phyloP scores from a whole-genome alignment of 2,797 vertebrate species.

The Gouania willdenowi region DNA sequence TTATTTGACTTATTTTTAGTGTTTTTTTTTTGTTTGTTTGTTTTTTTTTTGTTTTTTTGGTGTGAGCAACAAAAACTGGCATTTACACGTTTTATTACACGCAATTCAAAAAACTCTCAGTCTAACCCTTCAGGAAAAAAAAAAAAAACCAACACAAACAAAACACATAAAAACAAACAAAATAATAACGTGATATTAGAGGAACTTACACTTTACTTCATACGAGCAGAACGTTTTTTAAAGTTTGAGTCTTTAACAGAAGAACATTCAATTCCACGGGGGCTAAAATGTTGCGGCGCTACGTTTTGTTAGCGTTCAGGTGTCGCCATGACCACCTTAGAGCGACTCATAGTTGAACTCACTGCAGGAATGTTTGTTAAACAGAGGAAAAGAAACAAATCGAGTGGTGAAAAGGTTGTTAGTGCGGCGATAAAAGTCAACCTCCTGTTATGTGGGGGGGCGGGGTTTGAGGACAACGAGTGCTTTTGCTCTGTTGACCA shows the following conservation, averaged over 20 bases:
- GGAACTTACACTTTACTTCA: slow-evolving; percentile 52
- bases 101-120: slow-evolving; percentile 46
- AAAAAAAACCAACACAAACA: slow-evolving; percentile 63
- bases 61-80: slow-evolving; percentile 70
- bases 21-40: neutral
- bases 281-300: slow-evolving; percentile 23
- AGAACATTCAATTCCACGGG: slow-evolving; percentile 51
- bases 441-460: slow-evolving; percentile 34
- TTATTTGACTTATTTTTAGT: slow-evolving; percentile 5
- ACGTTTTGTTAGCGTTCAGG: slow-evolving; percentile 55
- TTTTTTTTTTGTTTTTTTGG: slow-evolving; percentile 49
- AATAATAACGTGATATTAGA: slow-evolving; percentile 50
- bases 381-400: slow-evolving; percentile 45
- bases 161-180: slow-evolving; percentile 61
- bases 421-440: slow-evolving; percentile 58
- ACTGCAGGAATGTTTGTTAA: slow-evolving; percentile 75
- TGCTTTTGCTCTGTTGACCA: slow-evolving; percentile 41
- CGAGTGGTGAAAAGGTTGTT: slow-evolving; percentile 57
- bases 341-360: slow-evolving; percentile 55
- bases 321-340: slow-evolving; percentile 61
- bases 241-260: slow-evolving; percentile 47
- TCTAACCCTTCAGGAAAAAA: slow-evolving; percentile 53
- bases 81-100: slow-evolving; percentile 66
- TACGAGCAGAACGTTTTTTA: slow-evolving; percentile 31
- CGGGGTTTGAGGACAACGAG: slow-evolving; percentile 22